These are phyloP conservation scores for Engystomops pustulosus DNA, from an alignment of 2,113 vertebrate species.

Conservation along the genomic window DNA sequence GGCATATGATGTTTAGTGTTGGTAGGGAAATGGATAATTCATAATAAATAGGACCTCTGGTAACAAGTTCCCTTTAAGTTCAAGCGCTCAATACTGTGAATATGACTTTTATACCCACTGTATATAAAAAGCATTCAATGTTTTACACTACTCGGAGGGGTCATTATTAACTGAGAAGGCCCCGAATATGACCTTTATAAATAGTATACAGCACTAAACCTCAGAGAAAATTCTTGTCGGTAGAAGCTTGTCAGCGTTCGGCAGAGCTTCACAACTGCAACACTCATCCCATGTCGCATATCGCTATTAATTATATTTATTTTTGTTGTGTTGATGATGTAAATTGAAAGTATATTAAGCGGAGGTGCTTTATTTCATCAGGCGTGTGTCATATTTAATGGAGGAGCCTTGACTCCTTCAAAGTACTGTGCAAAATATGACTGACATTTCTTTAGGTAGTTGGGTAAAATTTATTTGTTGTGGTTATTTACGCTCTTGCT, in stretches of 20 bases:
- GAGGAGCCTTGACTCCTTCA: constrained; percentile 15
- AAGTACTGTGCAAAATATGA: not conserved
- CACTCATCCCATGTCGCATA: not conserved
- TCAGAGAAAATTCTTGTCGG: no score
- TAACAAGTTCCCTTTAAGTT: no score
- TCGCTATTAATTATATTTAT: constrained; percentile 7
- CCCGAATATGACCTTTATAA: not conserved
- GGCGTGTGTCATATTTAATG: constrained; percentile 30
- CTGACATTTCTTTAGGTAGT: constrained; percentile 3
- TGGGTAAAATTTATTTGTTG: constrained; percentile 38
- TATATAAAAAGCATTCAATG: not conserved
- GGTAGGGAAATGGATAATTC: no score
- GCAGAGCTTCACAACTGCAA: not conserved
- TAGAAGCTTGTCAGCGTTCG: not conserved
- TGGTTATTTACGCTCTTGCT: constrained; percentile 40
- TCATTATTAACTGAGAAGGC: not conserved
- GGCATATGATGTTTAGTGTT: no score
- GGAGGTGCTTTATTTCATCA: constrained; percentile 19
- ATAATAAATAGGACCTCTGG: no score
- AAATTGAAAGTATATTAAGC: not conserved
- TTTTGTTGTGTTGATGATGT: not conserved
- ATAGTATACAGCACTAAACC: not conserved
- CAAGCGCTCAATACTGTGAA: no score
- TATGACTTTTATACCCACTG: not conserved
- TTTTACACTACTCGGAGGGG: not conserved